phyloP scores from a whole-genome alignment of 2,888 invertebrate genomes.

The Oscheius myriophilus region DNA sequence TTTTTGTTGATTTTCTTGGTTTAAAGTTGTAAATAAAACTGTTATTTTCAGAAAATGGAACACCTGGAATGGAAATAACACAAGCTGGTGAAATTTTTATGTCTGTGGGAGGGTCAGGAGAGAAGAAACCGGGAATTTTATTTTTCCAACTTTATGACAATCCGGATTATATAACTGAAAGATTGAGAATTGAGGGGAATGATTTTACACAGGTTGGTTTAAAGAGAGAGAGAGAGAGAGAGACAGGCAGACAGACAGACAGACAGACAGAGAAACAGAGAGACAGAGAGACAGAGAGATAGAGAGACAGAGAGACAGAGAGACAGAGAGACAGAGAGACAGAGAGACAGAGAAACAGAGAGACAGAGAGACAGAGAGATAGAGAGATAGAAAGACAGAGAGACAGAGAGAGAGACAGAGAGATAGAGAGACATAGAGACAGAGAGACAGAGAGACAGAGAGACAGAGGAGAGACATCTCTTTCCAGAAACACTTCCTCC shows the following conservation, averaged over 20 bases:
- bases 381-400: neutral
- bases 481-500: conserved; percentile 50
- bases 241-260: too few species aligned
- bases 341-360: neutral
- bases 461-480: conserved; percentile 13
- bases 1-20: neutral
- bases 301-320: too few species aligned
- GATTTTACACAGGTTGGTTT: conserved; percentile 27
- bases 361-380: too few species aligned
- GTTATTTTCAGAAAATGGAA: conserved; percentile 44
- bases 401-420: neutral
- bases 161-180: conserved; percentile 8
- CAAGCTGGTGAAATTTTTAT: conserved; percentile 30
- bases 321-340: conserved; percentile 18
- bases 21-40: neutral
- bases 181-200: conserved; percentile 20
- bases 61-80: conserved; percentile 48
- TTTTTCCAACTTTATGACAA: conserved; percentile 12
- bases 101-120: conserved; percentile 5
- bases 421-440: too few species aligned
- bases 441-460: too few species aligned
- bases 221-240: neutral
- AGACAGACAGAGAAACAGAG: neutral
- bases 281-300: too few species aligned
- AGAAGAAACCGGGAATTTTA: neutral